Conservation (phyloP, 2,797 vertebrate genomes). For the Cyclura pinguis region DNA sequence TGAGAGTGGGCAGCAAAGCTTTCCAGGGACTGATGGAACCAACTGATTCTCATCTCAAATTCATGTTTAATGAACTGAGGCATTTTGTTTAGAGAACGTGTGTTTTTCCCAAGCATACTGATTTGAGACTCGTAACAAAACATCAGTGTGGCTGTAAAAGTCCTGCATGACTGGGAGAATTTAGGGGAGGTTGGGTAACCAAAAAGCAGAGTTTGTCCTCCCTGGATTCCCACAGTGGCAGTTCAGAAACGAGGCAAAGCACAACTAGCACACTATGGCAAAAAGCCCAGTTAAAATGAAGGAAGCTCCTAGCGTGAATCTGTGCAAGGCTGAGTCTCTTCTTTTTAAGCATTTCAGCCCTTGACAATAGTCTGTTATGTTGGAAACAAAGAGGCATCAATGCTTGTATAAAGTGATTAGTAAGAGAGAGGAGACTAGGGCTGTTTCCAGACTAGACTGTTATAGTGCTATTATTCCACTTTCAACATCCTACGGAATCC, state of each 20-base stretch:
- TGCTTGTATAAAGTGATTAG: too few relatives aligned
- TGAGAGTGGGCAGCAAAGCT: not conserved
- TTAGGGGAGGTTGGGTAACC: not conserved
- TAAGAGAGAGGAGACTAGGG: too few relatives aligned
- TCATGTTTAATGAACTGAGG: conserved; percentile 27
- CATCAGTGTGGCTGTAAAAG: not conserved
- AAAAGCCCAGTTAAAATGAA: not conserved
- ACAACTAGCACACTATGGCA: not conserved
- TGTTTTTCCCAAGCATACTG: not conserved
- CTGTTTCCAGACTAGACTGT: too few relatives aligned
- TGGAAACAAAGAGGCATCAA: too few relatives aligned
- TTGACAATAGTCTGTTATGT: not conserved
- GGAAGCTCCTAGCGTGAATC: not conserved
- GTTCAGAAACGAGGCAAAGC: not conserved
- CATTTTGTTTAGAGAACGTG: not conserved
- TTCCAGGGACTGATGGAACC: not conserved
- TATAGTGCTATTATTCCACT: too few relatives aligned
- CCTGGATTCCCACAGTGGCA: not conserved
- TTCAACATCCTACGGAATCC: too few relatives aligned
- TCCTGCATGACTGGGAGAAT: not conserved
- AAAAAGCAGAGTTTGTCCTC: too few relatives aligned
- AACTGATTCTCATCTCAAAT: not conserved
- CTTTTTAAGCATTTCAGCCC: not conserved
- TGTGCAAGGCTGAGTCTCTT: not conserved
- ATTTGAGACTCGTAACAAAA: not conserved